phyloP scores from a whole-genome alignment of 1,140 invertebrate genomes.

The Ctenoplectra terminalis region DNA sequence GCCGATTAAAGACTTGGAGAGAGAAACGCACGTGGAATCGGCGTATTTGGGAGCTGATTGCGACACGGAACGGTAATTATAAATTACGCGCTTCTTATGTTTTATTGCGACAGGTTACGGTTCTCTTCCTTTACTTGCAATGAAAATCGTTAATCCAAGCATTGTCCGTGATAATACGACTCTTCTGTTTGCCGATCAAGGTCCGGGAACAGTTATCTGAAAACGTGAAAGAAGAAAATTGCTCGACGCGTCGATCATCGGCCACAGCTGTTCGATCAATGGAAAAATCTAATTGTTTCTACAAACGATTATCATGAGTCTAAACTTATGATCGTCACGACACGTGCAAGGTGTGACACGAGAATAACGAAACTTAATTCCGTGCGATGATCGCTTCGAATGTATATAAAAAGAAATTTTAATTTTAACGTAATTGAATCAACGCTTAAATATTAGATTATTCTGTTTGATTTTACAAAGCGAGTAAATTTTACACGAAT shows the following conservation, averaged over 20 bases:
- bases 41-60: constrained; percentile 55
- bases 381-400: background rate
- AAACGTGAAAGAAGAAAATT: background rate
- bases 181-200: background rate
- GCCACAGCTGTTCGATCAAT: background rate
- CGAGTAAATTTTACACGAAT: background rate
- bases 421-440: no score
- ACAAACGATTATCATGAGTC: no score
- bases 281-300: background rate
- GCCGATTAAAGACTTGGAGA: constrained; percentile 45
- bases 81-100: constrained; percentile 48
- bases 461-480: background rate
- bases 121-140: background rate
- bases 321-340: background rate
- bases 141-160: constrained; percentile 17
- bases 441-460: no score
- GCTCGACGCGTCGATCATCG: background rate
- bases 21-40: constrained; percentile 16
- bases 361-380: background rate
- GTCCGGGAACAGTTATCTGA: constrained; percentile 22
- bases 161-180: background rate
- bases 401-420: no score
- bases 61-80: constrained; percentile 49
- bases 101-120: constrained; percentile 12
- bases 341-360: no score